A percentile compares a stretch with the other conserved stretches of the same genome.
These are phyloP conservation scores for Ursus arctos DNA, from an alignment of 2,113 vertebrate species.

Conservation along the genomic window DNA sequence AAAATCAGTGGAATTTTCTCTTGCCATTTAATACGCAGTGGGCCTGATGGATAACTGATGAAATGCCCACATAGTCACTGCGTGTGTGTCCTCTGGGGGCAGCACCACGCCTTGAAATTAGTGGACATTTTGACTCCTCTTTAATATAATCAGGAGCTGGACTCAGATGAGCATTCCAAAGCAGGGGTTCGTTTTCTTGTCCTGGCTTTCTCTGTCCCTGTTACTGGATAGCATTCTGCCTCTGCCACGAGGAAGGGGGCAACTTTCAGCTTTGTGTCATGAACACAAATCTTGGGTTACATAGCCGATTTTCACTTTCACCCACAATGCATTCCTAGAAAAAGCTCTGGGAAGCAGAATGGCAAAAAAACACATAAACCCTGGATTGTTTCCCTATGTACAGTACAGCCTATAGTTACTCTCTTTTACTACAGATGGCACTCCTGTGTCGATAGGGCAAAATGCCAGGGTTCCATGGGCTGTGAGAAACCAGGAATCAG, in stretches of 20 bases:
- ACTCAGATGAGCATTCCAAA: conserved; percentile 12
- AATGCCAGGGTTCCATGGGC: conserved; percentile 42
- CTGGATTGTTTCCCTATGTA: neutral
- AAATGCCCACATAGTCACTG: neutral
- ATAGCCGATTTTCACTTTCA: neutral
- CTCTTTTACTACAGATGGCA: conserved; percentile 58
- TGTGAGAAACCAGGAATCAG: conserved; percentile 46
- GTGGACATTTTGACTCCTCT: neutral
- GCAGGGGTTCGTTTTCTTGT: neutral
- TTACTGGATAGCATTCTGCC: neutral
- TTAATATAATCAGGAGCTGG: conserved; percentile 43
- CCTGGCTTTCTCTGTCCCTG: neutral
- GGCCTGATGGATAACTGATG: neutral
- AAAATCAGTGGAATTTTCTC: neutral
- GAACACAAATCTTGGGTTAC: neutral
- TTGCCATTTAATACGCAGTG: neutral
- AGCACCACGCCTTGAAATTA: conserved; percentile 16
- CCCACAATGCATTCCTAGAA: conserved; percentile 25
- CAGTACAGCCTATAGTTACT: neutral
- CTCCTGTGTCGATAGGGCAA: neutral
- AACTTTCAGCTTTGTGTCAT: conserved; percentile 48
- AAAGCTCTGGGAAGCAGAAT: conserved; percentile 31
- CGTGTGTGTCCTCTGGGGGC: neutral
- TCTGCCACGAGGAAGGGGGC: neutral
- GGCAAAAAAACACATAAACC: neutral